These are phyloP conservation scores for Adoxophyes honmai DNA, from an alignment of 1,140 invertebrate species.

Conservation along the genomic window DNA sequence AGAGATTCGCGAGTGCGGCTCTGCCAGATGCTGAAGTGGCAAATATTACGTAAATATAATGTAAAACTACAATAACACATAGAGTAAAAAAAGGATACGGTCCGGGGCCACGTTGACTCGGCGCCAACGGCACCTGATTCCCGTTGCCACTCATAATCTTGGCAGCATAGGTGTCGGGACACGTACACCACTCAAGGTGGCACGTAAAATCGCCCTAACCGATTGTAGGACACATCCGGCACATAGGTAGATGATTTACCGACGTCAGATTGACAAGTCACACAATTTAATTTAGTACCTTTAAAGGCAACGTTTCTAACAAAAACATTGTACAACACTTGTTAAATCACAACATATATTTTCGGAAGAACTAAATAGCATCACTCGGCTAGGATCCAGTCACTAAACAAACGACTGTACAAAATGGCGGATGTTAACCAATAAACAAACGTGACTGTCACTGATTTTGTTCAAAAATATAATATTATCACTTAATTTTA, in stretches of 20 bases:
- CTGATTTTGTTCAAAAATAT: conserved; percentile 44
- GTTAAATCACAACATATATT: conserved; percentile 59
- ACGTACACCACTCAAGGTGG: conserved; percentile 75
- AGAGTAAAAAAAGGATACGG: conserved; percentile 65
- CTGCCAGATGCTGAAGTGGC: conserved; percentile 55
- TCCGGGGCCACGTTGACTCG: conserved; percentile 67
- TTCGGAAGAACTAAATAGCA: conserved; percentile 57
- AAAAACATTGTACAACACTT: conserved; percentile 71
- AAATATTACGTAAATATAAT: conserved; percentile 73
- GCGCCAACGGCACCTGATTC: conserved; percentile 73
- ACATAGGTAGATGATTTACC: conserved; percentile 64
- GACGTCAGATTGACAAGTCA: conserved; percentile 70
- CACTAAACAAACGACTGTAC: conserved; percentile 76
- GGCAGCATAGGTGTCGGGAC: conserved; percentile 73
- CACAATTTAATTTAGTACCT: conserved; percentile 60
- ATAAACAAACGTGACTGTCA: conserved; percentile 74
- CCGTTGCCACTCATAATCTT: conserved; percentile 73
- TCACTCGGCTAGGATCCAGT: conserved; percentile 64
- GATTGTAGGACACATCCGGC: conserved; percentile 76
- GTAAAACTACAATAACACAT: conserved; percentile 43
- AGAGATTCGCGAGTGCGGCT: conserved; percentile 55
- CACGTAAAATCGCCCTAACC: conserved; percentile 71
- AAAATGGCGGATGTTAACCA: conserved; percentile 76
- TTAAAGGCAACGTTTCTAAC: conserved; percentile 63
- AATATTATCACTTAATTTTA: conserved; percentile 47